phyloP scores from a whole-genome alignment of 2,113 vertebrate species.

The Erythrolamprus reginae region DNA sequence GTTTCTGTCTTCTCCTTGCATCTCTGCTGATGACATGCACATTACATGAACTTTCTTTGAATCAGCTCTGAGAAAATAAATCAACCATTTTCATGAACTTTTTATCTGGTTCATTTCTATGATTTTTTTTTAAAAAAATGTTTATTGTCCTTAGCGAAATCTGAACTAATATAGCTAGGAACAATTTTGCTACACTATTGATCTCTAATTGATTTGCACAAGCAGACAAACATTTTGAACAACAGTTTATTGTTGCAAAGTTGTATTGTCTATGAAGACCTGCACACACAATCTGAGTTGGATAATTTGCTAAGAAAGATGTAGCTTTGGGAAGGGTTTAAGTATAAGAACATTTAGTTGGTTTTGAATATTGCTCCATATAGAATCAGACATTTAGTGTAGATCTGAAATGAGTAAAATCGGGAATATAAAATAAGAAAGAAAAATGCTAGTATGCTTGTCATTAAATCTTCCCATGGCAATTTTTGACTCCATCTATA shows the following conservation, averaged over 20 bases:
- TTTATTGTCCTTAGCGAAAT: background rate
- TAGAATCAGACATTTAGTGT: slow-evolving; percentile 25
- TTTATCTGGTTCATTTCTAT: background rate
- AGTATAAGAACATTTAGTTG: background rate
- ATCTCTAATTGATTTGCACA: background rate
- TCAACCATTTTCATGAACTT: background rate
- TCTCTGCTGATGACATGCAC: background rate
- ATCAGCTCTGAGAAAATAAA: background rate
- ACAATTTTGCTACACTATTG: background rate
- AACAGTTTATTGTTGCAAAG: slow-evolving; percentile 8
- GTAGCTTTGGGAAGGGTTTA: background rate
- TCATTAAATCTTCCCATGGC: slow-evolving; percentile 62
- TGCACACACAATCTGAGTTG: background rate
- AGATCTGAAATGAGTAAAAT: slow-evolving; percentile 42
- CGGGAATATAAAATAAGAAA: slow-evolving; percentile 45
- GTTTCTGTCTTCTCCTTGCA: background rate
- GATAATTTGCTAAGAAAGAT: slow-evolving; percentile 1
- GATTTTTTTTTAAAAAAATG: background rate
- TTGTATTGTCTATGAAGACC: slow-evolving; percentile 26
- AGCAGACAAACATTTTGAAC: background rate
- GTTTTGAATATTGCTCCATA: slow-evolving; percentile 34
- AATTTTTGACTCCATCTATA: slow-evolving; percentile 62
- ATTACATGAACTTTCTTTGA: background rate
- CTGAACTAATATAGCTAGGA: background rate
- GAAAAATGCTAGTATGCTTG: slow-evolving; percentile 65